phyloP scores from a whole-genome alignment of 2,113 vertebrate species.

The Cathartes aura region DNA sequence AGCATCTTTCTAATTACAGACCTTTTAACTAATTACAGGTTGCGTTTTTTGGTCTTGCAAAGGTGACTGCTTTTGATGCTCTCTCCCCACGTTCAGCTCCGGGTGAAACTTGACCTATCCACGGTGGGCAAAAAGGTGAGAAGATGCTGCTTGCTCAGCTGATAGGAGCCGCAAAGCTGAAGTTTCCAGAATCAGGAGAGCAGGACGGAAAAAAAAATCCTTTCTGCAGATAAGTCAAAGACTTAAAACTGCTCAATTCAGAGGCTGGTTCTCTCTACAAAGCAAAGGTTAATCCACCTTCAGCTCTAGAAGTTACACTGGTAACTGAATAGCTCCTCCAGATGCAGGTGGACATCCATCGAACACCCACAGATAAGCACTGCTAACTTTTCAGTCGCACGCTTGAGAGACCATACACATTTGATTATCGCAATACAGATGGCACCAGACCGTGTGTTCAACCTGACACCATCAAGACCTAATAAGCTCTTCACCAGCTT shows the following conservation, averaged over 20 bases:
- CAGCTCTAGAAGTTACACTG: background rate
- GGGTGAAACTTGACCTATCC: background rate
- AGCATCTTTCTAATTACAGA: background rate
- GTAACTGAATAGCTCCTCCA: background rate
- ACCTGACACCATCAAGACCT: background rate
- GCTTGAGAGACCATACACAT: accelerated
- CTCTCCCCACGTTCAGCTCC: background rate
- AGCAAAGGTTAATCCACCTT: background rate
- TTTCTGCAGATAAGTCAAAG: background rate
- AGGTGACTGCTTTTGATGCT: background rate
- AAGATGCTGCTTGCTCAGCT: background rate
- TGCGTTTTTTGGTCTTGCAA: background rate
- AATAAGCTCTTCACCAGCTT: background rate
- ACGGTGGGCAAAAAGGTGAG: background rate
- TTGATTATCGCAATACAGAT: background rate
- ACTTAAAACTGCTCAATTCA: background rate
- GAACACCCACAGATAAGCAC: background rate
- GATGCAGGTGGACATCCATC: background rate
- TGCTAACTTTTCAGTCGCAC: accelerated
- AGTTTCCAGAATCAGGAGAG: background rate
- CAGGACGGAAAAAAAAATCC: background rate
- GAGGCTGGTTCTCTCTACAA: background rate
- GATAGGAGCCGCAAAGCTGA: background rate
- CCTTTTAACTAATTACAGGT: background rate
- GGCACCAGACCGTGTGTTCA: background rate